A percentile compares a stretch with the other conserved stretches of the same genome.
phyloP scores from a whole-genome alignment of 53 echinoderm and acorn worm species.

The Temnopleurus reevesii region DNA sequence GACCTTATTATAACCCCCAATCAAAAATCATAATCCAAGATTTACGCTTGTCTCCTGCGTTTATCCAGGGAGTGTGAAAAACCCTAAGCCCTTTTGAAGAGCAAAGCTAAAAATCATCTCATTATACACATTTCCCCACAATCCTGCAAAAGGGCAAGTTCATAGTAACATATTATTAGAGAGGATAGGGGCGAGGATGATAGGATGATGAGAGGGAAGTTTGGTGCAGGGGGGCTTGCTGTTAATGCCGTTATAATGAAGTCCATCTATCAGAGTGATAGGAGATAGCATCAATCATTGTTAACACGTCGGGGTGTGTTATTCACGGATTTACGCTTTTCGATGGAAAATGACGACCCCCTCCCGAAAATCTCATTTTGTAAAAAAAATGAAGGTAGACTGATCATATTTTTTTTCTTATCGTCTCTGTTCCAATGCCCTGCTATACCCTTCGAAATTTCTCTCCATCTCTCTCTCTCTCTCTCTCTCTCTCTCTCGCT shows the following conservation, averaged over 20 bases:
- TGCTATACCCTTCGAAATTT: background rate
- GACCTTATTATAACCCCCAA: background rate
- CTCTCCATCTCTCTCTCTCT: background rate
- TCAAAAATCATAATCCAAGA: background rate
- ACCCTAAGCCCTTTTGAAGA: background rate
- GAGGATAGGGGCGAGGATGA: background rate
- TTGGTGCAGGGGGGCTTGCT: conserved; percentile 15
- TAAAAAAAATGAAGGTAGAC: background rate
- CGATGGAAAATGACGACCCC: background rate
- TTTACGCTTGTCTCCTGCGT: background rate
- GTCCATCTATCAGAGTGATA: conserved; percentile 35
- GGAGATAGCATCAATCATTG: conserved; percentile 42
- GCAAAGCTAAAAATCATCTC: background rate
- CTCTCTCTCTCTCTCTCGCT: background rate
- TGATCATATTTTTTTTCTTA: background rate
- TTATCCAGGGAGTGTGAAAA: background rate
- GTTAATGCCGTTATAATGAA: conserved; percentile 57
- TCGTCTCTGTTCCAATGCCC: background rate
- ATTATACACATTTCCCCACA: conserved; percentile 5
- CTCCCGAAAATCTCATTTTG: background rate
- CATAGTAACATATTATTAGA: background rate
- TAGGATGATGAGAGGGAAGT: background rate
- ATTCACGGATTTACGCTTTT: conserved; percentile 56
- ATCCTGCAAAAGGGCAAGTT: background rate
- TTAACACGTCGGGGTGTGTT: conserved; percentile 55